Percentiles rank a stretch among this genome's conserved stretches.
Conservation (phyloP, 2,113 vertebrate genomes). For the Zosterops lateralis region DNA sequence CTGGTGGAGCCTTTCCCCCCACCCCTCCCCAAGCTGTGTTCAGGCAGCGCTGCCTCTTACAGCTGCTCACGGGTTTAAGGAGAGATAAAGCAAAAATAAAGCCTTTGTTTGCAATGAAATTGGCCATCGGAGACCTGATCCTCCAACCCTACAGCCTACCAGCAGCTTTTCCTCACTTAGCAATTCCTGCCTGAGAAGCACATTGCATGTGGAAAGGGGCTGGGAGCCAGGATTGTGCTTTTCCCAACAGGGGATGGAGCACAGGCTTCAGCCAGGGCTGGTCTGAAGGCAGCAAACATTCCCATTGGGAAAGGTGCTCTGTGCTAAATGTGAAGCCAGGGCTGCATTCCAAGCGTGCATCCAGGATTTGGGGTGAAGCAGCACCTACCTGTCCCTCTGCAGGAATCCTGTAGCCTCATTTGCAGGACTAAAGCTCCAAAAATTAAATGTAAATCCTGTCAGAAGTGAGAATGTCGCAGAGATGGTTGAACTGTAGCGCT, state of each 20-base stretch:
- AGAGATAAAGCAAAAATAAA: background rate
- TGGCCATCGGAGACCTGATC: background rate
- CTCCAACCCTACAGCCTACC: background rate
- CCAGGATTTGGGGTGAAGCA: background rate
- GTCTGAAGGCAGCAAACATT: background rate
- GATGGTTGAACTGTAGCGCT: no score
- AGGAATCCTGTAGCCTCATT: background rate
- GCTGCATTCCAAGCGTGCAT: background rate
- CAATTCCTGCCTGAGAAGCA: background rate
- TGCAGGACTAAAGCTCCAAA: background rate
- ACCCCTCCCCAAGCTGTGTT: background rate
- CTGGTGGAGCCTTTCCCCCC: background rate
- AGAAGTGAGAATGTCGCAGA: no score
- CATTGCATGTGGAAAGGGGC: background rate
- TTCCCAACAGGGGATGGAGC: background rate
- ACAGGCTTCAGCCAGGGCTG: background rate
- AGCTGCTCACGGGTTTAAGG: background rate
- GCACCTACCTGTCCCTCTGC: background rate
- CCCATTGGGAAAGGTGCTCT: accelerated
- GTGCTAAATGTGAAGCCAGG: background rate
- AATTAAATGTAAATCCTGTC: no score
- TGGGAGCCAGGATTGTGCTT: background rate
- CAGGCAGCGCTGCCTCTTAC: background rate
- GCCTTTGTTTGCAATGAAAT: background rate
- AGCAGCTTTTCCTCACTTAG: background rate